Evolutionary conservation across 35 echinoderm and acorn worm species (phyloP).

Genomic region (Patiria miniata): DNA sequence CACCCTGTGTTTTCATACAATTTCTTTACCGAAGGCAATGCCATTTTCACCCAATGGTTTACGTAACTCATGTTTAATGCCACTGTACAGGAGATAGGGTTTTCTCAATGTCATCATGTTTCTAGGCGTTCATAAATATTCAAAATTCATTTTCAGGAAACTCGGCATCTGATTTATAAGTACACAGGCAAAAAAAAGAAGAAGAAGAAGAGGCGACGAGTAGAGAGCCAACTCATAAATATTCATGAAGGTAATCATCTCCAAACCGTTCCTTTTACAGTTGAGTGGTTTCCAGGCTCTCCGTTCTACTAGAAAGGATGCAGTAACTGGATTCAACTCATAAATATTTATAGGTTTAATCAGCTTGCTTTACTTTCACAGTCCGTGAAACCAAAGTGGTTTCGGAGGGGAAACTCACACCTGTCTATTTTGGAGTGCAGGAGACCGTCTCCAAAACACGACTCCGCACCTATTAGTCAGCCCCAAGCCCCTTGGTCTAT

Average conservation of each 20-base stretch:
- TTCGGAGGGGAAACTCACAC: conserved; percentile 24
- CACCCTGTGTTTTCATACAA: no score
- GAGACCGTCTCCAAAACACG: not conserved
- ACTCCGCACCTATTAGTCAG: conserved; percentile 8
- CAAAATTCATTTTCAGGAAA: no score
- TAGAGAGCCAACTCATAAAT: not conserved
- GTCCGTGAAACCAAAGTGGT: conserved; percentile 1
- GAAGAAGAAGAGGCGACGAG: no score
- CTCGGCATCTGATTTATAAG: no score
- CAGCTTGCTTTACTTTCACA: conserved; percentile 24
- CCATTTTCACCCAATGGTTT: no score
- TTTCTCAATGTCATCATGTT: no score
- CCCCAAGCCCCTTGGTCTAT: not conserved
- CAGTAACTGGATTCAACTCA: conserved; percentile 19
- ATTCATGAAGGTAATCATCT: conserved; percentile 24
- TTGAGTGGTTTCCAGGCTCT: not conserved
- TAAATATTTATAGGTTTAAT: conserved; percentile 27
- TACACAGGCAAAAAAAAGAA: no score
- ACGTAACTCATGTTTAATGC: no score
- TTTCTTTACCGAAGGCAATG: no score
- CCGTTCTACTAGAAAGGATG: not conserved
- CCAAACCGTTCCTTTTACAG: conserved; percentile 18
- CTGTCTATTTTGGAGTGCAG: conserved; percentile 1
- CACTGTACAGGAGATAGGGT: no score
- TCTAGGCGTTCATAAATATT: no score